Base-by-base conservation (phyloP, 2,797 vertebrate species). In the Tapera naevia region DNA sequence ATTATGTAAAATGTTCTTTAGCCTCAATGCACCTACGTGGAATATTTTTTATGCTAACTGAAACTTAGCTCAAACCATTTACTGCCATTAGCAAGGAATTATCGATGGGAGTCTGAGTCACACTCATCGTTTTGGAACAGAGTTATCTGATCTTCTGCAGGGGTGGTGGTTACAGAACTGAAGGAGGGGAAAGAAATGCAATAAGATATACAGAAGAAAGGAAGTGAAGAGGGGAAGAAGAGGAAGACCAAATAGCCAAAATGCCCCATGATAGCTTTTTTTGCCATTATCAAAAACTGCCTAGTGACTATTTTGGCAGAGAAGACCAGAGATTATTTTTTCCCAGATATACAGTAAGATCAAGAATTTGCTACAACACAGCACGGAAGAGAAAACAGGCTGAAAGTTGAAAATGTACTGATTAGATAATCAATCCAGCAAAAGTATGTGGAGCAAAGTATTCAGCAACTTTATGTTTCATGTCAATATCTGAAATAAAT, bases 321-420 rank as follows among this genome's bases (percentile, higher is more conserved):
- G 48, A 70, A 51, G 11, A 53, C 18, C 13, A 39, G 25, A 60
- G 32, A 46, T 45, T 51, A 25, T 30, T 69, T 87, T 87, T 78
- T 41, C 23, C 30, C 8, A n/a, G 15, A 37, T 35, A 46, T 1
- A 4, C 1, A n/a, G 10, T 23, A 46, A 0, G 1, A 56, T 16
- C 41, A 24, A 73, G 35, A 80, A 61, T 61, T 57, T 35, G 10
- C 74, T 74, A 30, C 7, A 37, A 18, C 7, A 80, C 7, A 24
- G 14, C 10, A 66, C 30, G n/a, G 35, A 83, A 27, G 17, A 7
- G 23, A 62, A 51, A 50, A n/a, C 80, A 61, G 25, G 39, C 25
- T 69, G 15, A 46, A 56, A 73, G 12, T 32, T 61, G n/a, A 21
- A 70, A 78, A 53, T 8, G 6, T 23, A 48, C 8, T 12, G 14